Evolutionary conservation across 2,888 invertebrate species (phyloP).

Genomic region (Eupithecia pulchellata): DNA sequence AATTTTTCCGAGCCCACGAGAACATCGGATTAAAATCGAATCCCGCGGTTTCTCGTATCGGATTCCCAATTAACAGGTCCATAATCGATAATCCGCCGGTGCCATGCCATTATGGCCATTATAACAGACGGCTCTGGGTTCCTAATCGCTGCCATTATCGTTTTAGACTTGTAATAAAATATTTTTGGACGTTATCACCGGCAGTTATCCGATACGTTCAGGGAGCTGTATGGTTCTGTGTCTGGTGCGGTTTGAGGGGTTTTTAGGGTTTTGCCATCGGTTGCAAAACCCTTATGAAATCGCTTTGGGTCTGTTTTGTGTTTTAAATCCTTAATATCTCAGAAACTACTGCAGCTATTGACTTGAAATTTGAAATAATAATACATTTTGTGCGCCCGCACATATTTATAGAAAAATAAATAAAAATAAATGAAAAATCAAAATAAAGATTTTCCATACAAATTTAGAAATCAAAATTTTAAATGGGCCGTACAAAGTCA

Average conservation of each 20-base stretch:
- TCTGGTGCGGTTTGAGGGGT: conserved; percentile 4
- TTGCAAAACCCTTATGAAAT: too few species aligned
- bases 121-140: conserved; percentile 27
- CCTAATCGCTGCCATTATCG: conserved; percentile 36
- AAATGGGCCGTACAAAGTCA: too few species aligned
- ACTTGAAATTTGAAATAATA: too few species aligned
- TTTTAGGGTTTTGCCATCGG: too few species aligned
- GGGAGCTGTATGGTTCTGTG: conserved; percentile 2
- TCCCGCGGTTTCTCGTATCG: conserved; percentile 34
- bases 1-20: conserved; percentile 10
- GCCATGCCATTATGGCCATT: conserved; percentile 20
- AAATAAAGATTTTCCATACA: too few species aligned
- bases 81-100: conserved; percentile 32
- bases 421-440: too few species aligned
- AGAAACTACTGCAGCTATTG: too few species aligned
- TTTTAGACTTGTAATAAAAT: conserved; percentile 35
- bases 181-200: conserved; percentile 30
- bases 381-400: too few species aligned
- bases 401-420: too few species aligned
- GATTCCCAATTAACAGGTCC: conserved; percentile 40
- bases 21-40: conserved; percentile 27
- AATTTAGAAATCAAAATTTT: too few species aligned
- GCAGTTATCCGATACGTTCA: conserved; percentile 10
- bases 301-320: too few species aligned
- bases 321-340: too few species aligned